A percentile compares a stretch with the other conserved stretches of the same genome.
Evolutionary conservation across 2,888 invertebrate genomes (phyloP).

Genomic region (Patella ulyssiponensis): DNA sequence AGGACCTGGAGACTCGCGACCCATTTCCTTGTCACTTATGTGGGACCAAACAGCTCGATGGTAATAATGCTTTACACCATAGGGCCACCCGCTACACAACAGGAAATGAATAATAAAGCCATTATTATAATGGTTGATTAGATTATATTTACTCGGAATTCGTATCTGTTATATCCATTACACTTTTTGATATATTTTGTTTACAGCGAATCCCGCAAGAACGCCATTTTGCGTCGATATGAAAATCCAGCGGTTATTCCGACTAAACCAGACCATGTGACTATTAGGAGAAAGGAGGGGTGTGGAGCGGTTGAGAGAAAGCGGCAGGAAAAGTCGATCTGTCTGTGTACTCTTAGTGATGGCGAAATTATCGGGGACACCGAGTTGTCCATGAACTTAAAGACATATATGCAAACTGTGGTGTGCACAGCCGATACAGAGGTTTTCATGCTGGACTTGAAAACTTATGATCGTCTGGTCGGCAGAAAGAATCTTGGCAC

Average conservation of each 20-base stretch:
- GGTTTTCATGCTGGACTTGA: constrained; percentile 65
- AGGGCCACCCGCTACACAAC: too few species aligned
- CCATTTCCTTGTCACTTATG: too few species aligned
- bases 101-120: too few species aligned
- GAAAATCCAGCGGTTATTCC: constrained; percentile 56
- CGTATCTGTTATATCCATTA: too few species aligned
- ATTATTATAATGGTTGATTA: too few species aligned
- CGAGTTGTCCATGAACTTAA: constrained; percentile 49
- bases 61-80: too few species aligned
- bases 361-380: constrained; percentile 67
- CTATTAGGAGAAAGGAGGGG: constrained; percentile 60
- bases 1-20: too few species aligned
- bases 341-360: constrained; percentile 57
- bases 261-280: constrained; percentile 54
- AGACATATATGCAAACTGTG: constrained; percentile 65
- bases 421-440: constrained; percentile 62
- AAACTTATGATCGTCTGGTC: constrained; percentile 67
- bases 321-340: constrained; percentile 52
- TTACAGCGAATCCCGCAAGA: constrained; percentile 51
- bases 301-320: constrained; percentile 65
- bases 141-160: too few species aligned
- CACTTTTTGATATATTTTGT: background rate
- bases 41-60: too few species aligned
- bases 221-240: constrained; percentile 56
- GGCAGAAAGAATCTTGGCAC: constrained; percentile 56